Evolutionary conservation across 2,888 invertebrate species (phyloP), one percentile per base, ranked within the genome.

Genomic region (Hipparchia semele): DNA sequence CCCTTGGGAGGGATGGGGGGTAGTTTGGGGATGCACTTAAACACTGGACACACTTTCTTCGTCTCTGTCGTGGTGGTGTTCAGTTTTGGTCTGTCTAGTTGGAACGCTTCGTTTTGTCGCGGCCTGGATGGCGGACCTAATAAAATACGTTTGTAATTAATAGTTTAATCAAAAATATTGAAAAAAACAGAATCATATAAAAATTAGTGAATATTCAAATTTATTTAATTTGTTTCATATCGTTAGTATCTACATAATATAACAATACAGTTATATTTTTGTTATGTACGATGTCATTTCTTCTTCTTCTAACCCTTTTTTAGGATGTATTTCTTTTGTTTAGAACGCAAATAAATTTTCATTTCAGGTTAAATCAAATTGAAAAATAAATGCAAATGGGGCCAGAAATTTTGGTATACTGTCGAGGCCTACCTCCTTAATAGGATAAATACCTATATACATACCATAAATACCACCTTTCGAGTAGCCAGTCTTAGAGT

Each of bases 11-110:
- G 92, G 0, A 94, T 92, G 1, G 92, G 90, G 0, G 94, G 94
- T 72, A 94, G 89, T 8, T 81, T 81, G 0, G 95, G 93, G 9
- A 94, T 84, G 80, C 96, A 96, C 64, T 89, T 90, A 86, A 95
- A 96, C 82, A 95, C 94, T 0, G 84, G 86, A 79, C 95, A 96
- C 75, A 87, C 87, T 33, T 87, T 79, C 74, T 82, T 81, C 23
- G 74, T 13, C 33, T 70, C 51, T 12, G 75, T 51, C 1, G 72
- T 60, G 0, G 77, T 74, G 2, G 78, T 70, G 69, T 68, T 78
- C 4, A 82, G 13, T 0, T 84, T 74, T 0, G 93, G 92, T 79
- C 90, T 90, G 79, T 85, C 87, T 4, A 93, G 82, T 0, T 86
- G 84, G 86, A 92, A 91, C 12, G 86, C 83, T 72, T 88, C 86